A percentile compares a stretch with the other conserved stretches of the same genome.
Evolutionary conservation across 2,797 vertebrate species (phyloP).

Genomic region (Limosa lapponica): DNA sequence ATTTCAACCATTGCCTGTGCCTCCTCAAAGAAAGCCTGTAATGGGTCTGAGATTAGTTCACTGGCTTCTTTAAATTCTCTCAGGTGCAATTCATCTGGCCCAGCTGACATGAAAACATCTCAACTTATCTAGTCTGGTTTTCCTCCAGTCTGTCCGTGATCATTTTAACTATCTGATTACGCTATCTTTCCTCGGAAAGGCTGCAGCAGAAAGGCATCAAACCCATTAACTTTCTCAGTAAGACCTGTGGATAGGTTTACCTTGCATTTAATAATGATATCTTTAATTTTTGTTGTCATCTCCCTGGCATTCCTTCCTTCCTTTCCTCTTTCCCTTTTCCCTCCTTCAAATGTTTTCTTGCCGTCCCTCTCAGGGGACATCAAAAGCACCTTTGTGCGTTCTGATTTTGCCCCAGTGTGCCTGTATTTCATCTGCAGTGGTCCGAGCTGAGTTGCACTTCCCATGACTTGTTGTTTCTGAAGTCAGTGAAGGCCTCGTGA

Average conservation of each 20-base stretch:
- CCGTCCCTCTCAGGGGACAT: neutral
- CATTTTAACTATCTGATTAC: neutral
- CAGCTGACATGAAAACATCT: constrained; percentile 23
- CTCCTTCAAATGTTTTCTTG: neutral
- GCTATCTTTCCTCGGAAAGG: neutral
- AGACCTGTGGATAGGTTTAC: neutral
- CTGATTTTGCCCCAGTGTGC: neutral
- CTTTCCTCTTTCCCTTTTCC: neutral
- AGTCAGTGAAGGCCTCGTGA: neutral
- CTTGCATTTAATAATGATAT: neutral
- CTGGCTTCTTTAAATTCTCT: constrained; percentile 29
- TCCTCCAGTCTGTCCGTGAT: neutral
- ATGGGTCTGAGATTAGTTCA: constrained; percentile 16
- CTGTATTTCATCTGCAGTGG: neutral
- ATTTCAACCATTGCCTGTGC: neutral
- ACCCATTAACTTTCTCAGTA: neutral
- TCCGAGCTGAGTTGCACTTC: neutral
- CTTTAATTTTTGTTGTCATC: neutral
- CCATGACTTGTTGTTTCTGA: neutral
- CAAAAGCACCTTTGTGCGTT: neutral
- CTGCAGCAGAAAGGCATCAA: neutral
- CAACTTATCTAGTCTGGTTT: constrained; percentile 16
- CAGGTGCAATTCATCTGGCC: constrained; percentile 43
- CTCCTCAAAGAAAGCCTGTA: constrained; percentile 24
- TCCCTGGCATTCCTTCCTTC: neutral